A percentile compares a stretch with the other conserved stretches of the same genome.
These are phyloP conservation scores for Tipula lateralis DNA, from an alignment of 2,888 invertebrate species.

Conservation along the genomic window DNA sequence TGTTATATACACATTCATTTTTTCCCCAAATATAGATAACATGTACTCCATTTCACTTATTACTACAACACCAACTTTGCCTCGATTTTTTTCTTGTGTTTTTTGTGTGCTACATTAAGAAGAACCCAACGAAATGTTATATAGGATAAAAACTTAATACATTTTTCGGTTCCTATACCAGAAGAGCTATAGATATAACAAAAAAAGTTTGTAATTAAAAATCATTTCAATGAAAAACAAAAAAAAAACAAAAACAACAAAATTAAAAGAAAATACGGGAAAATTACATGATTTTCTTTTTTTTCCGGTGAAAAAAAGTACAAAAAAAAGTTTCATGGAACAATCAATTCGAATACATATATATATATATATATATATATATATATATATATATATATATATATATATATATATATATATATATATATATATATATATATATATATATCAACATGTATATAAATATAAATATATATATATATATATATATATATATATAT, in stretches of 20 bases:
- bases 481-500: not conserved
- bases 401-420: not conserved
- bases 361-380: not conserved
- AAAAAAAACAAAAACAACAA: not conserved
- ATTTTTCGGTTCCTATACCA: not conserved
- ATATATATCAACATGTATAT: too few relatives aligned
- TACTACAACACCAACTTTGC: not conserved
- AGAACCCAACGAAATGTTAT: not conserved
- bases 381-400: too few relatives aligned
- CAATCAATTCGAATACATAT: not conserved
- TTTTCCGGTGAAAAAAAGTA: not conserved
- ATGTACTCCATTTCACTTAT: not conserved
- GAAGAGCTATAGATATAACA: not conserved
- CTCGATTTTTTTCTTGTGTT: not conserved
- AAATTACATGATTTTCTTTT: not conserved
- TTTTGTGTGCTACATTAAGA: not conserved
- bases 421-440: too few relatives aligned
- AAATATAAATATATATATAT: too few relatives aligned
- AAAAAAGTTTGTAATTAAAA: not conserved
- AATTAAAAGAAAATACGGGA: slow-evolving; percentile 13
- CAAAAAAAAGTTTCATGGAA: not conserved
- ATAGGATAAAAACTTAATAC: not conserved
- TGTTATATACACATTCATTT: not conserved
- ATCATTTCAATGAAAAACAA: not conserved
- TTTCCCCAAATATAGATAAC: not conserved